Percentiles rank a stretch among this genome's conserved stretches.
phyloP scores from a whole-genome alignment of 2,888 invertebrate species.

The Synergus itoensis region DNA sequence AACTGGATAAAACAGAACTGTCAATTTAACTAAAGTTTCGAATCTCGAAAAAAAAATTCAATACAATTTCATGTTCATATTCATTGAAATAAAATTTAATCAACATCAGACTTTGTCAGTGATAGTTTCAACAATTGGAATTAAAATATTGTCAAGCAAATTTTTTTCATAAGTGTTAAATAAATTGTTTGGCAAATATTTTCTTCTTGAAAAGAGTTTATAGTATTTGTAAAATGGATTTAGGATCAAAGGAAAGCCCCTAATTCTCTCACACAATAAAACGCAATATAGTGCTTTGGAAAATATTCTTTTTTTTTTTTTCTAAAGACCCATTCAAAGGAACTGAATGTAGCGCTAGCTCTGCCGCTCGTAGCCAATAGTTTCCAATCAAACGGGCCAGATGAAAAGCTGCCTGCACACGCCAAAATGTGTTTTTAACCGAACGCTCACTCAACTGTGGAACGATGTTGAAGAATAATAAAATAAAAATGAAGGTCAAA shows the following conservation, averaged over 20 bases:
- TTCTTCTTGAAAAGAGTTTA: background rate
- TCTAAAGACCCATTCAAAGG: conserved; percentile 23
- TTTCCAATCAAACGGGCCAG: conserved; percentile 30
- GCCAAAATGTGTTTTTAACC: conserved; percentile 30
- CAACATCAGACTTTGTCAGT: too few species aligned
- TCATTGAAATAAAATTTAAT: too few species aligned
- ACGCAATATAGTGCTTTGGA: conserved; percentile 13
- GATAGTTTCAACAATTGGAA: too few species aligned
- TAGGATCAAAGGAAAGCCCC: background rate
- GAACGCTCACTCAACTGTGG: conserved; percentile 33
- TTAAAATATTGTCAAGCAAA: too few species aligned
- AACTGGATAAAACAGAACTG: conserved; percentile 14
- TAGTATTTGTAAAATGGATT: background rate
- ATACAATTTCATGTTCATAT: too few species aligned
- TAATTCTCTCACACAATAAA: background rate
- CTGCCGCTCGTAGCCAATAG: conserved; percentile 11
- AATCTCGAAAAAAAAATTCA: background rate
- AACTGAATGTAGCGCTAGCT: background rate
- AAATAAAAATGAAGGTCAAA: conserved; percentile 26
- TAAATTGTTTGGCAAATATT: background rate
- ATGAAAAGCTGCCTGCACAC: conserved; percentile 23
- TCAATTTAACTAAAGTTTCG: background rate
- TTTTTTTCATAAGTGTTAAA: background rate
- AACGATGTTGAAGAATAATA: conserved; percentile 30
- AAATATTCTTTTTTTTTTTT: conserved; percentile 29